A percentile compares a stretch with the other conserved stretches of the same genome.
Conservation (phyloP, 2,113 vertebrate species). For the Elanoides forficatus region DNA sequence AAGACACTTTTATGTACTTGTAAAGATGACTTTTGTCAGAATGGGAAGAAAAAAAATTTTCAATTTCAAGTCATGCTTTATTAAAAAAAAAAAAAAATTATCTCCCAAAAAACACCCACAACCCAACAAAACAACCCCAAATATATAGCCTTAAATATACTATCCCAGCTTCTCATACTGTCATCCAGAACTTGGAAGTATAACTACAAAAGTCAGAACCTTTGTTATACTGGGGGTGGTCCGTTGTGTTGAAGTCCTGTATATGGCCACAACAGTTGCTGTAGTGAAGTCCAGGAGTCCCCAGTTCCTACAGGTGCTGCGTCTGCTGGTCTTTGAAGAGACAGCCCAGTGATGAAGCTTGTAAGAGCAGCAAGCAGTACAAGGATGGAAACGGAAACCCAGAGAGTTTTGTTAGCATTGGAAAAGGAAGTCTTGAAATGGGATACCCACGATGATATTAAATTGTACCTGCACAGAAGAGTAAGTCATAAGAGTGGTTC, state of each 20-base stretch:
- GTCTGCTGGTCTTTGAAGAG: conserved; percentile 84
- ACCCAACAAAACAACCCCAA: neutral
- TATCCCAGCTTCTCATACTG: neutral
- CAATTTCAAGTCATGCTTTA: neutral
- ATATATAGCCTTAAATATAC: neutral
- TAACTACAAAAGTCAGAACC: neutral
- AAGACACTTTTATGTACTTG: neutral
- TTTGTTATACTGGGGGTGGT: conserved; percentile 82
- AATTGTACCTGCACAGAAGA: conserved; percentile 26
- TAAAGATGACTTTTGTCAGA: neutral
- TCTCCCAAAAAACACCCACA: neutral
- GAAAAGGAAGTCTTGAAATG: conserved; percentile 59
- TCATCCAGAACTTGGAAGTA: neutral
- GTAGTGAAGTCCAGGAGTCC: conserved; percentile 86
- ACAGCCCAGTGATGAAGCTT: conserved; percentile 82
- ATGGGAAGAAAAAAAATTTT: neutral
- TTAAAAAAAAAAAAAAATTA: neutral
- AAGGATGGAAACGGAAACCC: conserved; percentile 76
- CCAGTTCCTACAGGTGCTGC: conserved; percentile 85
- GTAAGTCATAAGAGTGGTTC: neutral
- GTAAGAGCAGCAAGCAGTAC: conserved; percentile 82
- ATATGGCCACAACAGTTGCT: conserved; percentile 92
- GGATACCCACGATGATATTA: conserved; percentile 15
- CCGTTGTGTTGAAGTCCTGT: conserved; percentile 82
- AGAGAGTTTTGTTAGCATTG: conserved; percentile 72